These are phyloP conservation scores for Sylvicola fuscatus DNA, from an alignment of 2,888 invertebrate species.

Conservation along the genomic window DNA sequence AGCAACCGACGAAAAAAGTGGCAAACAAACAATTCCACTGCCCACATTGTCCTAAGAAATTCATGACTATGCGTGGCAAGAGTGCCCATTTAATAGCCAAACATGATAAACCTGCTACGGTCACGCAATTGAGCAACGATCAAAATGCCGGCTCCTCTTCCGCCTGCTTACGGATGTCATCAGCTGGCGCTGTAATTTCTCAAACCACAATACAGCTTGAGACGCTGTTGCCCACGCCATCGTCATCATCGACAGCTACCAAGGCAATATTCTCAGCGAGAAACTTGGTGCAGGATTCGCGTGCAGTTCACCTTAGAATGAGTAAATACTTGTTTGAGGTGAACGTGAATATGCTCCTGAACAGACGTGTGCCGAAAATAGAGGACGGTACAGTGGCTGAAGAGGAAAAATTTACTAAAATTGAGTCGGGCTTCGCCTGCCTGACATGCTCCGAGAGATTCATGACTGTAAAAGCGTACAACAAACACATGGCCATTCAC, in stretches of 20 bases:
- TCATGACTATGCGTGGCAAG: conserved; percentile 20
- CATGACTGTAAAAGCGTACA: conserved; percentile 42
- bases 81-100: conserved; percentile 21
- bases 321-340: no score
- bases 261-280: no score
- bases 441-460: conserved; percentile 45
- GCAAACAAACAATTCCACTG: conserved; percentile 19
- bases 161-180: no score
- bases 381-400: not conserved
- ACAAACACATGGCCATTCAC: conserved; percentile 55
- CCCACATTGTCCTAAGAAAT: conserved; percentile 19
- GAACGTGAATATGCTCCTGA: not conserved
- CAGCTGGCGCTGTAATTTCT: no score
- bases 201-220: no score
- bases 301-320: no score
- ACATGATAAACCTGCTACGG: conserved; percentile 16
- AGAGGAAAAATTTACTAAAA: conserved; percentile 8
- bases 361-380: not conserved
- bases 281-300: no score
- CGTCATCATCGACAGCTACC: no score
- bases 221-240: no score
- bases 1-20: not conserved
- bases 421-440: conserved; percentile 24
- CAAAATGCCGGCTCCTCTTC: no score
- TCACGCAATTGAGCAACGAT: no score